Percentiles rank a stretch among this genome's conserved stretches.
phyloP scores from a whole-genome alignment of 2,113 vertebrate species.

The Meleagris gallopavo region DNA sequence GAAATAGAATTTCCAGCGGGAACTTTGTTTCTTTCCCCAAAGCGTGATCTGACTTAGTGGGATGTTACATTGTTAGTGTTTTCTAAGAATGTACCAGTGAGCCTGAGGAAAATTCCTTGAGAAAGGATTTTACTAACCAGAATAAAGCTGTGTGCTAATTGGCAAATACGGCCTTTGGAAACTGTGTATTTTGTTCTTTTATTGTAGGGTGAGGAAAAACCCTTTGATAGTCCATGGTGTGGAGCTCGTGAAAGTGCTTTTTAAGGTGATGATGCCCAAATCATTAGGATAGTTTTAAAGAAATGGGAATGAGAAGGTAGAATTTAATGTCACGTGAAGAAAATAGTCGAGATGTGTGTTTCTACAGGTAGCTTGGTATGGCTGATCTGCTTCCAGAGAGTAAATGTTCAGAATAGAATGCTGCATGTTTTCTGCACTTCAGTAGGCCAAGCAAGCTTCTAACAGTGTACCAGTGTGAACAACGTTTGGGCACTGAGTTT shows the following conservation, averaged over 20 bases:
- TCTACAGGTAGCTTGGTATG: not conserved
- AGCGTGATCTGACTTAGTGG: not conserved
- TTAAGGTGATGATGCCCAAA: not conserved
- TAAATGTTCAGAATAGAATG: not conserved
- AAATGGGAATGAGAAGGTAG: not conserved
- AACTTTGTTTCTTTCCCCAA: not conserved
- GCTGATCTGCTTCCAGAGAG: not conserved
- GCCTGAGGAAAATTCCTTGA: not conserved
- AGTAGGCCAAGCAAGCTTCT: not conserved
- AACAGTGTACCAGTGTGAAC: not conserved
- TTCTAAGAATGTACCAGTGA: not conserved
- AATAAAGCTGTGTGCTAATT: not conserved
- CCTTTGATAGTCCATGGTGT: not conserved
- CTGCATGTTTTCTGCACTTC: not conserved
- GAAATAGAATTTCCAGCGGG: conserved; percentile 24
- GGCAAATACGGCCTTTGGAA: not conserved
- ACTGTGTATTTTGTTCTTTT: not conserved
- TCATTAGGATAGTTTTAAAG: not conserved
- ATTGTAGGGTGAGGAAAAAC: not conserved
- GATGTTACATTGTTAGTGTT: not conserved
- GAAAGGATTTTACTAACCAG: not conserved
- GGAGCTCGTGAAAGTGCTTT: not conserved
- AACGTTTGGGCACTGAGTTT: not conserved
- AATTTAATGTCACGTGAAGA: not conserved
- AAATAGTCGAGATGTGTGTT: not conserved